Evolutionary conservation across 2,113 vertebrate genomes (phyloP), one percentile per base, ranked within the genome.

Genomic region (Petromus typicus): DNA sequence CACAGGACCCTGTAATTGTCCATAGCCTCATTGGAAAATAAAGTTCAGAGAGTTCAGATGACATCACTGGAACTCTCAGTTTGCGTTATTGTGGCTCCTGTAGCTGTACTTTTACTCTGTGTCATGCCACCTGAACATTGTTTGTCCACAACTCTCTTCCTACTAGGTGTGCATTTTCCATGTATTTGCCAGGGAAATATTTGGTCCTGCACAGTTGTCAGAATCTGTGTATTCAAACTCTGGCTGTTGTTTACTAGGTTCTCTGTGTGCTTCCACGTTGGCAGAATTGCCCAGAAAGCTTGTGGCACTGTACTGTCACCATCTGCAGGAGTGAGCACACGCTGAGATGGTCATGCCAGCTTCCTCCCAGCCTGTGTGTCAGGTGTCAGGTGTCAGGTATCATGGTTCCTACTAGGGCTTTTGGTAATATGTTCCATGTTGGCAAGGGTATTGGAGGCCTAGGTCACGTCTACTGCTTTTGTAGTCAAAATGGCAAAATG

Each of bases 281-380:
- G 90, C 81, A 80, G 61, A 88, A 78, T 22, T 32, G 16, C 2
- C 66, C 48, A 25, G 61, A 75, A 93, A 25, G 18, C 61, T 83
- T 0, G 5, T 32, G 32, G 7, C 0, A 1, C 51, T 43, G 0
- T 2, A 3, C 56, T 80, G 30, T 43, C 0, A 9, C 12, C n/a
- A 54, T 66, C n/a, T 56, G 57, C 45, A 14, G 66, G 67, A 83
- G 66, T 8, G 48, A 48, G 57, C 64, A 80, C 10, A 0, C 7
- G 48, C n/a, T 56, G 23, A 61, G 64, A 30, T 10, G 34, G 37
- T 14, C 13, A 1, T 8, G 45, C 78, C 40, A 30, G 56, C 45
- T 84, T 67, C 76, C 88, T 48, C 56, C 57, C 51, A 45, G 71
- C 48, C 37, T n/a, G n/a, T n/a, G n/a, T n/a, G 30, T 2, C 0